Conservation (phyloP, 2,888 invertebrate genomes). For the Pyrocoelia pectoralis region DNA sequence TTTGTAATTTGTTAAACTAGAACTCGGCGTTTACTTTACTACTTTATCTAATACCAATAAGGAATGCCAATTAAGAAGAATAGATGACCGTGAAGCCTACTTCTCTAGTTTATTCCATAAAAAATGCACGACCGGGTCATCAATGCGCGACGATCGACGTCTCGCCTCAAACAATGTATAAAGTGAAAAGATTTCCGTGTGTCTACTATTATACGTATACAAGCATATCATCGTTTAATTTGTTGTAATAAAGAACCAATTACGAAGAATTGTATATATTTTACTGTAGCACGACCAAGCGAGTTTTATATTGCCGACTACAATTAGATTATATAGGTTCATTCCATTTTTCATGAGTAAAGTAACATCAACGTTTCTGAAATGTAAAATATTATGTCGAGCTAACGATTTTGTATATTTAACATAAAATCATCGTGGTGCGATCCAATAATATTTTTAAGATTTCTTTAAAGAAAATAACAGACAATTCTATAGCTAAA, state of each 20-base stretch:
- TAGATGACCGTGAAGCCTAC: slow-evolving; percentile 35
- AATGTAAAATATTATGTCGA: too few species aligned
- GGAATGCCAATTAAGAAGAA: slow-evolving; percentile 20
- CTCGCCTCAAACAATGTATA: slow-evolving; percentile 23
- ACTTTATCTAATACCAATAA: slow-evolving; percentile 28
- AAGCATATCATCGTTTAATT: neutral
- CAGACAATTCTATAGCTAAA: too few species aligned
- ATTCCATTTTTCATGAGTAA: too few species aligned
- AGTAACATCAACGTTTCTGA: too few species aligned
- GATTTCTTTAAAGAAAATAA: too few species aligned
- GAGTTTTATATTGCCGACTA: too few species aligned
- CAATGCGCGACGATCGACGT: slow-evolving; percentile 13
- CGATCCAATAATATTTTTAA: too few species aligned
- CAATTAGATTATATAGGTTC: too few species aligned
- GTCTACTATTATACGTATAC: neutral
- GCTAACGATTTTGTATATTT: too few species aligned
- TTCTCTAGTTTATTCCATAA: slow-evolving; percentile 32
- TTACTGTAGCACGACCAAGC: too few species aligned
- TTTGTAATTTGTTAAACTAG: slow-evolving; percentile 20
- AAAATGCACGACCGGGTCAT: slow-evolving; percentile 25
- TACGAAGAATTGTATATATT: too few species aligned
- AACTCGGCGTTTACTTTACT: slow-evolving; percentile 22
- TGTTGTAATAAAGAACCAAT: neutral
- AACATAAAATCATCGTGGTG: too few species aligned
- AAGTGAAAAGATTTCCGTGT: slow-evolving; percentile 14